Conservation (phyloP, 1,140 invertebrate genomes). For the Euura lappo region DNA sequence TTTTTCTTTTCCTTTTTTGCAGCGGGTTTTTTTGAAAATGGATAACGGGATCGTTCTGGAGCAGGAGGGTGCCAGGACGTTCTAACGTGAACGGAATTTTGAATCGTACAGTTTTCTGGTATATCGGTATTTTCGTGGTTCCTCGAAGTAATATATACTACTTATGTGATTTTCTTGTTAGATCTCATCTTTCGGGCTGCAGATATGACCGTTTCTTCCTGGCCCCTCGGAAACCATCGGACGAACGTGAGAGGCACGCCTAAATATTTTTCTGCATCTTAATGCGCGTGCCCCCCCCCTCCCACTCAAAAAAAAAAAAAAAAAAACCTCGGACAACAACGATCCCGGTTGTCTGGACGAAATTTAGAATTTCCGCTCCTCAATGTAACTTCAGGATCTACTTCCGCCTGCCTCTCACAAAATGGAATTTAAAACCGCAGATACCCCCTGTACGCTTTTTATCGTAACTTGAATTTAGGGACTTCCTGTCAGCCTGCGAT, state of each 20-base stretch:
- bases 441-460: not conserved
- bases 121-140: not conserved
- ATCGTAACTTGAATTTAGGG: not conserved
- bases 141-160: conserved; percentile 11
- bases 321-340: no score
- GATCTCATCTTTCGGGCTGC: not conserved
- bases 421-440: conserved; percentile 37
- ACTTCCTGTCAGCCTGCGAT: not conserved
- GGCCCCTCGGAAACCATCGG: not conserved
- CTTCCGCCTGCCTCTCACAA: conserved; percentile 18
- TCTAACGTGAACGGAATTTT: conserved; percentile 37
- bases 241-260: conserved; percentile 9
- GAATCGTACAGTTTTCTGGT: not conserved
- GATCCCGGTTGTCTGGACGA: not conserved
- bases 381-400: not conserved
- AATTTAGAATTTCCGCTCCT: conserved; percentile 11
- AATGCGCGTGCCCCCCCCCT: not conserved
- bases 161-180: conserved; percentile 1
- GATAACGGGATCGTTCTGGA: conserved; percentile 45
- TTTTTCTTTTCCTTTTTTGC: conserved; percentile 9
- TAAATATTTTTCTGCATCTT: conserved; percentile 11
- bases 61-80: conserved; percentile 10
- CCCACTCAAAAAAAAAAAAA: not conserved
- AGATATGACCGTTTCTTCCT: conserved; percentile 1
- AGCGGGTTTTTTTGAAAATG: conserved; percentile 36